A percentile compares a stretch with the other conserved stretches of the same genome.
These are phyloP conservation scores for Camponotus vicinus DNA, from an alignment of 1,140 invertebrate genomes.

Conservation along the genomic window DNA sequence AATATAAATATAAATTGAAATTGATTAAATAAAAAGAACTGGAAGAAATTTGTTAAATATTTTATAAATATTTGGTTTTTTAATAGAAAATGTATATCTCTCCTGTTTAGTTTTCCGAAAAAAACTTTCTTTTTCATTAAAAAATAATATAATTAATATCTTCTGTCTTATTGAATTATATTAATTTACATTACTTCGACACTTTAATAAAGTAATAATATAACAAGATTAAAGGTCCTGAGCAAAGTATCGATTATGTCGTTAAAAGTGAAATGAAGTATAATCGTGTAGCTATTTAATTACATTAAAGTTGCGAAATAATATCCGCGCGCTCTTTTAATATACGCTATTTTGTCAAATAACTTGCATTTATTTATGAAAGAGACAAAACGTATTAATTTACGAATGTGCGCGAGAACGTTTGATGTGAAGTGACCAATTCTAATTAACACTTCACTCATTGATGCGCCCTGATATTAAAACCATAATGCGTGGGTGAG, in stretches of 20 bases:
- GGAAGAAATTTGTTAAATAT: neutral
- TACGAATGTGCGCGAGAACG: neutral
- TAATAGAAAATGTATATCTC: neutral
- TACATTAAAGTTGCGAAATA: slow-evolving; percentile 25
- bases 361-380: slow-evolving; percentile 13
- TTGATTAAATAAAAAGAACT: neutral
- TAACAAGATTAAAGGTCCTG: neutral
- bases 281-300: slow-evolving; percentile 28
- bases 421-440: neutral
- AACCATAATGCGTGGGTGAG: neutral
- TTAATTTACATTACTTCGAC: neutral
- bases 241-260: slow-evolving; percentile 19
- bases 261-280: neutral
- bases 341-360: neutral
- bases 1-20: neutral
- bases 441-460: neutral
- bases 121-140: neutral
- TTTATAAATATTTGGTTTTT: neutral
- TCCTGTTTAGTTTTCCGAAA: neutral
- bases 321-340: neutral
- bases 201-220: slow-evolving; percentile 23
- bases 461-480: neutral
- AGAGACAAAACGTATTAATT: neutral
- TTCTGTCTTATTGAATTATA: neutral
- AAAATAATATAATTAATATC: neutral